These are phyloP conservation scores for Pterocles burchelli DNA, from an alignment of 2,113 vertebrate genomes.

Conservation along the genomic window DNA sequence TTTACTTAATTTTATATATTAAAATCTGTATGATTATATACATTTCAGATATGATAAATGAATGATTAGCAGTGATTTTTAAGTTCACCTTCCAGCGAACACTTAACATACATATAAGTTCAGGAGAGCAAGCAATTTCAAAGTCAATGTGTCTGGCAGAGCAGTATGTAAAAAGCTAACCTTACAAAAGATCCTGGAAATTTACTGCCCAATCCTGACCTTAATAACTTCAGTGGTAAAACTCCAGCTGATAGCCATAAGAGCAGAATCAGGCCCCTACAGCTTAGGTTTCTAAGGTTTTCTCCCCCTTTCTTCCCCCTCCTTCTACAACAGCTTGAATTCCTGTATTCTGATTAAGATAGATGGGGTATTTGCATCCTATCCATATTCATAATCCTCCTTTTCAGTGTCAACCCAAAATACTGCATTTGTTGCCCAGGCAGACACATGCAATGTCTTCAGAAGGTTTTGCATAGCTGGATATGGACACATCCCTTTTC, in stretches of 20 bases:
- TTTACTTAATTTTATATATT: not conserved
- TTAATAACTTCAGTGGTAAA: not conserved
- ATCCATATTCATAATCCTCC: conserved; percentile 83
- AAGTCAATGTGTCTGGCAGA: not conserved
- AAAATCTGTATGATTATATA: not conserved
- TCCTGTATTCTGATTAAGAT: conserved; percentile 82
- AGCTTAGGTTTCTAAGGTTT: conserved; percentile 59
- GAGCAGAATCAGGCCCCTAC: conserved; percentile 22
- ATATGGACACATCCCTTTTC: conserved; percentile 82
- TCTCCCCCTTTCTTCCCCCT: conserved; percentile 19
- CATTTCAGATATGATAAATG: not conserved
- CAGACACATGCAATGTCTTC: conserved; percentile 82
- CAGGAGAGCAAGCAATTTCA: not conserved
- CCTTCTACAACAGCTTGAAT: conserved; percentile 75
- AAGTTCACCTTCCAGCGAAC: not conserved
- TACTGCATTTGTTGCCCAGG: conserved; percentile 82
- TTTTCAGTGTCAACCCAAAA: conserved; percentile 78
- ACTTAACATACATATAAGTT: not conserved
- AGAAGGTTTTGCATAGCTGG: conserved; percentile 75
- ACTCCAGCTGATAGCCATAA: not conserved
- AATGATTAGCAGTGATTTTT: not conserved
- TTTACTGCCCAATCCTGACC: not conserved
- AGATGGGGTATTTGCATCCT: conserved; percentile 83
- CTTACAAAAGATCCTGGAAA: not conserved
- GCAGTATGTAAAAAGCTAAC: not conserved